A percentile compares a stretch with the other conserved stretches of the same genome.
These are phyloP conservation scores for Orchesella flavescens DNA, from an alignment of 2,888 invertebrate species.

Conservation along the genomic window DNA sequence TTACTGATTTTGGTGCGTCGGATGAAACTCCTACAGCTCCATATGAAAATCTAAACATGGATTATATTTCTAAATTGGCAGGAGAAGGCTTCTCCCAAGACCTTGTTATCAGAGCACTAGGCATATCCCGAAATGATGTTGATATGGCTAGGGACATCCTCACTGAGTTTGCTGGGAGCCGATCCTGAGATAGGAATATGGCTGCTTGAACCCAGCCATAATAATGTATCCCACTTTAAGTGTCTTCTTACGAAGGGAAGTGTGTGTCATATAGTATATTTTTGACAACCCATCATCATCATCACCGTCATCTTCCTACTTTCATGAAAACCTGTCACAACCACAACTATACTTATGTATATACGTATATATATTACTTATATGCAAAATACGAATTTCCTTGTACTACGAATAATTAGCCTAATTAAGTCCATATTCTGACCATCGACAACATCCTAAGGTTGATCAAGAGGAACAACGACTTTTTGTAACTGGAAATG, in stretches of 20 bases:
- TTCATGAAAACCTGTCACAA: background rate
- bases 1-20: conserved; percentile 35
- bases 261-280: background rate
- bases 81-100: conserved; percentile 93
- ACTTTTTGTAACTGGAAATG: too few species aligned
- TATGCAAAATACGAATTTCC: too few species aligned
- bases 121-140: conserved; percentile 93
- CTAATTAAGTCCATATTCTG: too few species aligned
- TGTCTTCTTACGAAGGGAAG: background rate
- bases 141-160: conserved; percentile 97
- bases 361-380: too few species aligned
- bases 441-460: too few species aligned
- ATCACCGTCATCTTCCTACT: background rate
- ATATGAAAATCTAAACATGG: conserved; percentile 92
- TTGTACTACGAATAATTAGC: too few species aligned
- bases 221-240: background rate
- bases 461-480: too few species aligned
- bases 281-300: background rate
- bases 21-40: conserved; percentile 74
- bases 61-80: conserved; percentile 90
- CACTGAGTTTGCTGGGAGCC: conserved; percentile 84
- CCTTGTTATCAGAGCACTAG: conserved; percentile 91
- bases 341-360: background rate
- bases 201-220: background rate
- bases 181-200: conserved; percentile 43